Evolutionary conservation across 2,113 vertebrate genomes (phyloP).

Genomic region (Tringa solitaria): DNA sequence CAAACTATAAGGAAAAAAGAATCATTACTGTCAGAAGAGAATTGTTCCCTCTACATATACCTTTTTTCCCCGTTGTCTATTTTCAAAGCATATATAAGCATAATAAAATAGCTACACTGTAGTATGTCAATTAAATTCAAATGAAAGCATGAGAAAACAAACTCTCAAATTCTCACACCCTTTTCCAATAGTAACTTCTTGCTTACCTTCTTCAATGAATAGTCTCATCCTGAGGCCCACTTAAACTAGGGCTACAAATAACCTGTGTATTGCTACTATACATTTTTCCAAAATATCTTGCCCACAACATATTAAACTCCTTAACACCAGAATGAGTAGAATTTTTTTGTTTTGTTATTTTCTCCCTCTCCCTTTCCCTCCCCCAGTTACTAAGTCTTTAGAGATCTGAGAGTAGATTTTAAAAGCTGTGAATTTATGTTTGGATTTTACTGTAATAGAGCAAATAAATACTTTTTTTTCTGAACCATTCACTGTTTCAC

Average conservation of each 20-base stretch:
- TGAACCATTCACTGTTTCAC: background rate
- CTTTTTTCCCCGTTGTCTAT: background rate
- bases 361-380: no score
- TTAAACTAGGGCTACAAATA: background rate
- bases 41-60: background rate
- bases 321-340: background rate
- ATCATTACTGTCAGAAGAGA: background rate
- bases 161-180: background rate
- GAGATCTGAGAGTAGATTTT: background rate
- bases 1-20: background rate
- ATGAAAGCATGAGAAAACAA: background rate
- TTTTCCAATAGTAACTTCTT: background rate
- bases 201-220: background rate
- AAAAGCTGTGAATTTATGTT: background rate
- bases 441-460: background rate
- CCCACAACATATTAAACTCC: background rate
- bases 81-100: background rate
- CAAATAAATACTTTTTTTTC: background rate
- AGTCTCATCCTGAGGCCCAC: background rate
- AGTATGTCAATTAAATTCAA: background rate
- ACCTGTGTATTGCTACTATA: accelerated
- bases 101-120: background rate
- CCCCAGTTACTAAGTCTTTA: background rate
- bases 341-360: background rate
- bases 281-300: background rate